Evolutionary conservation across 2,888 invertebrate species (phyloP).

Genomic region (Drosophila tanythrix): DNA sequence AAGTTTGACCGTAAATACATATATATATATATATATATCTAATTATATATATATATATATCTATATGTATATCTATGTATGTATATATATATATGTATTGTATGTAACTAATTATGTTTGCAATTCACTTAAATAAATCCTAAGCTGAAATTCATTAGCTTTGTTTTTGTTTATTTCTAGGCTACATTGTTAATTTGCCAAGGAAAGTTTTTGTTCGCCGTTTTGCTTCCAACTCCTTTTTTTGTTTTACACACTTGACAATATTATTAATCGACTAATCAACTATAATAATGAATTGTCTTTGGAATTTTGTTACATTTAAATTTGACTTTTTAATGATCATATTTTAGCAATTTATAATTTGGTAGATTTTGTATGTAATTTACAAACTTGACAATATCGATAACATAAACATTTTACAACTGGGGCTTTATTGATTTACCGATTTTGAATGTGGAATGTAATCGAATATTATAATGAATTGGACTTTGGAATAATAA

Average conservation of each 20-base stretch:
- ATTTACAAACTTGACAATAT: not conserved
- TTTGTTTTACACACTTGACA: not conserved
- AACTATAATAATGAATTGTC: not conserved
- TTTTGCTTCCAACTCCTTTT: not conserved
- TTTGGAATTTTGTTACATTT: not conserved
- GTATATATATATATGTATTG: no score
- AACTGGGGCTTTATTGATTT: no score
- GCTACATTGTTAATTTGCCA: conserved; percentile 70
- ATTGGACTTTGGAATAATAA: no score
- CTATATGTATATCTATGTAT: not conserved
- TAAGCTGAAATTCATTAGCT: conserved; percentile 75
- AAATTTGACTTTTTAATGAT: not conserved
- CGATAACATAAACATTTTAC: not conserved
- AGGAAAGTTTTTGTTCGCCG: conserved; percentile 33
- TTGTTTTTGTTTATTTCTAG: conserved; percentile 34
- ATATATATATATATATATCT: not conserved
- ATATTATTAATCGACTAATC: not conserved
- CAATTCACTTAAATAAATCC: conserved; percentile 45
- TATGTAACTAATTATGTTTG: conserved; percentile 3
- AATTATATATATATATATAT: not conserved
- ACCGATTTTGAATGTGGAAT: no score
- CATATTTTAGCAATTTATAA: not conserved
- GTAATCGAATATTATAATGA: no score
- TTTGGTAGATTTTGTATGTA: not conserved
- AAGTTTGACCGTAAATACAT: conserved; percentile 1